These are phyloP conservation scores for Invenusta paracnida DNA, from an alignment of 2,888 invertebrate genomes.

Conservation along the genomic window DNA sequence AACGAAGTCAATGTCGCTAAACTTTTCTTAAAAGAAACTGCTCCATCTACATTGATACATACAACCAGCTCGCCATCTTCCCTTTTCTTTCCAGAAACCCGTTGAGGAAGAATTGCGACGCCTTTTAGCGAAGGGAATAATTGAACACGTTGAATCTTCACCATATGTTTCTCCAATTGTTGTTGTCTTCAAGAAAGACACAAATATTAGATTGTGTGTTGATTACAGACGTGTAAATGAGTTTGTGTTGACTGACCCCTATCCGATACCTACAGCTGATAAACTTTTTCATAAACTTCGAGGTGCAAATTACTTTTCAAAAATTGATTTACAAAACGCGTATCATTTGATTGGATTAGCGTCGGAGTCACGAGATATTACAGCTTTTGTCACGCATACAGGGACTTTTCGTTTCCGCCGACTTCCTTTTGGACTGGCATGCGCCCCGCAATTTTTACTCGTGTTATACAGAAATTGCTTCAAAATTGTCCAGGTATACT, in stretches of 20 bases:
- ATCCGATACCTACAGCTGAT: not conserved
- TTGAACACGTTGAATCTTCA: not conserved
- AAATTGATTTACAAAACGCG: not conserved
- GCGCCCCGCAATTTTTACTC: not conserved
- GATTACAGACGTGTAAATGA: not conserved
- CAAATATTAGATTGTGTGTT: not conserved
- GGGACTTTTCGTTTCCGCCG: not conserved
- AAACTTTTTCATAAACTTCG: not conserved
- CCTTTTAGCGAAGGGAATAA: slow-evolving; percentile 5
- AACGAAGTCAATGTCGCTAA: too few species aligned
- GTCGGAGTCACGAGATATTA: not conserved
- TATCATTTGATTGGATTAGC: not conserved
- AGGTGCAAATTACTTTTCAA: not conserved
- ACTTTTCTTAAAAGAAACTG: too few species aligned
- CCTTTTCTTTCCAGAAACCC: not conserved
- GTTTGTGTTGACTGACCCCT: not conserved
- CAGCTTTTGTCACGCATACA: not conserved
- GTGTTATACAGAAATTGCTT: not conserved
- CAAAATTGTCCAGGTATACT: not conserved
- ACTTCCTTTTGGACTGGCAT: slow-evolving; percentile 9
- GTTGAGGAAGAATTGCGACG: not conserved
- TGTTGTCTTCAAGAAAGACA: not conserved
- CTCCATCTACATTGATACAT: too few species aligned
- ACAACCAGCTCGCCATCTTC: too few species aligned
- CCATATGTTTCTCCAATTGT: slow-evolving; percentile 12